phyloP scores from a whole-genome alignment of 2,113 vertebrate genomes.

The Gymnocephalus cernua region DNA sequence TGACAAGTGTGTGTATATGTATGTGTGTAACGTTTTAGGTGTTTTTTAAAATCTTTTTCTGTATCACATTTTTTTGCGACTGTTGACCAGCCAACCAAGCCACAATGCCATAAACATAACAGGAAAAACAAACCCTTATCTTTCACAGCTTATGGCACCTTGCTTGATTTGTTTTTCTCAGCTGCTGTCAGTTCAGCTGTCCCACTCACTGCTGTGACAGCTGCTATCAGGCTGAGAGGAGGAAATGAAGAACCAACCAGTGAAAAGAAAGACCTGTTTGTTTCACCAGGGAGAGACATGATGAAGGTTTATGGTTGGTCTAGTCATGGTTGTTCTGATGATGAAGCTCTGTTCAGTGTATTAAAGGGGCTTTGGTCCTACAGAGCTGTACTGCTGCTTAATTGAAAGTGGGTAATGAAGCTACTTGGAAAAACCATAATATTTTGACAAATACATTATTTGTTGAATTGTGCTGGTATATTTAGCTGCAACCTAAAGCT shows the following conservation, averaged over 20 bases:
- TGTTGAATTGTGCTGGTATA: too few relatives aligned
- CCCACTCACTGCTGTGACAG: background rate
- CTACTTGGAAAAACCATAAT: too few relatives aligned
- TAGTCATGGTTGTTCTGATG: background rate
- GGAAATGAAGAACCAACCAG: background rate
- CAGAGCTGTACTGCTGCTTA: too few relatives aligned
- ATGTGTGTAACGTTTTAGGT: background rate
- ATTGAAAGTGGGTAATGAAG: too few relatives aligned
- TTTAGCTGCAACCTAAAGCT: too few relatives aligned
- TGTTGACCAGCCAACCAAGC: background rate
- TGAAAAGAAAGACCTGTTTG: conserved; percentile 3
- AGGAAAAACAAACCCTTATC: background rate
- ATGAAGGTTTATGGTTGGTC: background rate
- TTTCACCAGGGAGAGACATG: background rate
- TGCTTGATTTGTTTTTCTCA: background rate
- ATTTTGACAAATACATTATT: too few relatives aligned
- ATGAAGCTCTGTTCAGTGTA: background rate
- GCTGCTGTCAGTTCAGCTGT: conserved; percentile 25
- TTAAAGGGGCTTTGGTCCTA: background rate
- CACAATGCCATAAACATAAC: background rate
- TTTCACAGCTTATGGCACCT: background rate
- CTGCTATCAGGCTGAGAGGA: background rate
- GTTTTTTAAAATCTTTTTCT: background rate
- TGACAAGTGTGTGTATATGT: too few relatives aligned
- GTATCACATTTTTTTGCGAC: background rate